These are phyloP conservation scores for Fregetta grallaria DNA, from an alignment of 2,113 vertebrate species.

Conservation along the genomic window DNA sequence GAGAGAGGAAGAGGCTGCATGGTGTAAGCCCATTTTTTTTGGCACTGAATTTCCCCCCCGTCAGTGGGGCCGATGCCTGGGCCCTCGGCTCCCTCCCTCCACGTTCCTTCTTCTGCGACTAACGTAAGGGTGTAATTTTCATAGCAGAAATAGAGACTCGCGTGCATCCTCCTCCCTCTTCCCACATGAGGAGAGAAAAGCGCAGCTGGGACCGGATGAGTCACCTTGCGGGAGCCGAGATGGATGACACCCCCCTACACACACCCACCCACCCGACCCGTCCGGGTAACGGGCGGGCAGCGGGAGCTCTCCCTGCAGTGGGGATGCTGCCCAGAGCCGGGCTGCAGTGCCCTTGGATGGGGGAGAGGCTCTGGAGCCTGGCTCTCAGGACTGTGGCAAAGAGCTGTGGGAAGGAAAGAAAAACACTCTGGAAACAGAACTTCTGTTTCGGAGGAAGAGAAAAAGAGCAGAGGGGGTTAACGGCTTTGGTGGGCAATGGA, in stretches of 20 bases:
- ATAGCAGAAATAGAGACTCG: not conserved
- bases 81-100: not conserved
- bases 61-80: not conserved
- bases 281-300: not conserved
- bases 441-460: not conserved
- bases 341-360: not conserved
- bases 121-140: not conserved
- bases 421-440: not conserved
- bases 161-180: not conserved
- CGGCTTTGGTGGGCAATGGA: not conserved
- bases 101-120: not conserved
- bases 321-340: not conserved
- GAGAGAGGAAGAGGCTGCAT: not conserved
- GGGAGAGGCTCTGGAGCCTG: not conserved
- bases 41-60: not conserved
- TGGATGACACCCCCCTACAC: not conserved
- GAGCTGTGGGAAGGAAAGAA: not conserved
- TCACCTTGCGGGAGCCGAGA: not conserved
- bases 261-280: not conserved
- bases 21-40: not conserved
- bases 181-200: not conserved
- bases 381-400: not conserved
- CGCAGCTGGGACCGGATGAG: conserved; percentile 47
- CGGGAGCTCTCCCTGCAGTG: not conserved
- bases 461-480: not conserved